Evolutionary conservation across 2,888 invertebrate genomes (phyloP), one percentile per base, ranked within the genome.

Genomic region (Anthrax anthrax): DNA sequence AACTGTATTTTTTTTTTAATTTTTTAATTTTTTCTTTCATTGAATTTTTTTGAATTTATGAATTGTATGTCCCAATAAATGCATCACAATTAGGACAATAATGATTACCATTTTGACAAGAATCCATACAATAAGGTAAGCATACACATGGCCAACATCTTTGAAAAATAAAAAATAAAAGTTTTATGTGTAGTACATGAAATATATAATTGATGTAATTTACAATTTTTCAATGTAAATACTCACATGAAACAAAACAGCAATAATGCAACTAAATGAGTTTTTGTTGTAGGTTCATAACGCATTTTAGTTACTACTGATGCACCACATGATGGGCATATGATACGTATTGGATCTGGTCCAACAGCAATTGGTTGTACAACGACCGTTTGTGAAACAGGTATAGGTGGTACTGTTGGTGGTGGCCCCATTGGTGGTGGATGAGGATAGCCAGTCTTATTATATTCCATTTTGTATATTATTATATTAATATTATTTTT

Each of bases 61-160:
- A 45, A 17, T 45, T 45, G 54, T 69, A 71, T 41, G 70, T 69
- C 49, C 77, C 78, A 42, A 78, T 62, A 52, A 69, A 75, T 1
- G 73, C 60, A 46, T 67, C 69, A 54, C 77, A 78, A 54, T 72
- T 70, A 0, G 76, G 73, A 50, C 78, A 78, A 51, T 73, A 75
- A 56, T 78, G 77, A 45, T 73, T 71, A 18, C 70, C 67, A 52
- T 70, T 74, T 55, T 69, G 70, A 54, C 74, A 76, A 14, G 72
- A 70, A 49, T 75, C 69, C 62, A 72, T 66, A 56, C 74, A 77
- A 56, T 77, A 77, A 1, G 77, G 77, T 16, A 77, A 49, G 40
- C 73, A 72, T n/a, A 70, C 68, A 49, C 74, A 75, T 0, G 74
- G 74, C 74, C 75, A 76, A 51, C 66, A 65, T 44, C 68, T 67